phyloP scores from a whole-genome alignment of 2,888 invertebrate species.

The Agrilus biguttatus region DNA sequence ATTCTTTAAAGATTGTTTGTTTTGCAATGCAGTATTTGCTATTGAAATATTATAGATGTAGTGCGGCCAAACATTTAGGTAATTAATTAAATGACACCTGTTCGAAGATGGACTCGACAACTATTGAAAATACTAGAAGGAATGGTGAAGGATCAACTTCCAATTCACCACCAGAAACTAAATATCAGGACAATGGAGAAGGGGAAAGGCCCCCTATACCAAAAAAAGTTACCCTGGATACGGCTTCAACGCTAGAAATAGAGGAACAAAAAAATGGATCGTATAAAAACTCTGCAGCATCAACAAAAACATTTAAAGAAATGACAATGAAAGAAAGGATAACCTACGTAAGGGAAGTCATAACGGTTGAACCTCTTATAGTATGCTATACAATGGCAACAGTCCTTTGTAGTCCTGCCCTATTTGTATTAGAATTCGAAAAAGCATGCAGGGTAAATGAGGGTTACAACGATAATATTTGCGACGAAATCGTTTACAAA shows the following conservation, averaged over 20 bases:
- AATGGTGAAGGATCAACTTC: too few species aligned
- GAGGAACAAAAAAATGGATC: slow-evolving; percentile 1
- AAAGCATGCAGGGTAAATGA: slow-evolving; percentile 41
- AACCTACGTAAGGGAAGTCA: slow-evolving; percentile 16
- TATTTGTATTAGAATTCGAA: slow-evolving; percentile 39
- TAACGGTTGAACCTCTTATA: slow-evolving; percentile 28
- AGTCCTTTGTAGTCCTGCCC: slow-evolving; percentile 27
- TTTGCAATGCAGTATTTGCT: too few species aligned
- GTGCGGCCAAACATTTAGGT: too few species aligned
- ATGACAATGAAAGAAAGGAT: slow-evolving; percentile 12
- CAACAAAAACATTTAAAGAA: slow-evolving; percentile 1
- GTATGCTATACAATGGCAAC: slow-evolving; percentile 22
- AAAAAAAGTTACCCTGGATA: not conserved
- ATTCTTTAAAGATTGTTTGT: too few species aligned
- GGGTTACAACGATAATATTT: slow-evolving; percentile 34
- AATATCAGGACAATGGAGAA: too few species aligned
- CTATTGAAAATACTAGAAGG: too few species aligned
- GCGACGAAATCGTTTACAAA: slow-evolving; percentile 27
- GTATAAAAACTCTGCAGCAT: not conserved
- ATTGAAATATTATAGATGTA: too few species aligned
- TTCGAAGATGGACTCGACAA: too few species aligned
- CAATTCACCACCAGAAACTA: too few species aligned
- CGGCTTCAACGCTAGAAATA: slow-evolving; percentile 1
- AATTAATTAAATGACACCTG: too few species aligned
- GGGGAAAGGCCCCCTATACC: too few species aligned